A percentile compares a stretch with the other conserved stretches of the same genome.
Evolutionary conservation across 1,140 invertebrate species (phyloP).

Genomic region (Sogatella furcifera): DNA sequence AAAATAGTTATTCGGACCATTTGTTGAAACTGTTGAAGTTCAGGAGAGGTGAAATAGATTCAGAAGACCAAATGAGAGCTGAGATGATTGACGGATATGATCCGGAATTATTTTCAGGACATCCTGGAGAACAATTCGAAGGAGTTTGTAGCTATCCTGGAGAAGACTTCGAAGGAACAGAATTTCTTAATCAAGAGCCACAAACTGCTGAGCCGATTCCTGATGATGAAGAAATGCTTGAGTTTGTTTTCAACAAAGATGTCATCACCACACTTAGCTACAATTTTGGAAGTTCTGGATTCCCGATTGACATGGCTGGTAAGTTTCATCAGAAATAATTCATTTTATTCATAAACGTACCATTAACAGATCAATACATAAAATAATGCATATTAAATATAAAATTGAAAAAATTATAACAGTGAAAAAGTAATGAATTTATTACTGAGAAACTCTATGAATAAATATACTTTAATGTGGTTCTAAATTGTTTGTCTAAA

Average conservation of each 20-base stretch:
- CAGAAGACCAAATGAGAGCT: background rate
- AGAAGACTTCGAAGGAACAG: too few species aligned
- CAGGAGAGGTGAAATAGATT: background rate
- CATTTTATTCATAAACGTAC: too few species aligned
- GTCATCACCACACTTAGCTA: background rate
- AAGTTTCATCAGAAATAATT: background rate
- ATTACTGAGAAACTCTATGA: too few species aligned
- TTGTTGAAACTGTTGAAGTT: conserved; percentile 14
- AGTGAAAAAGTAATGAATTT: too few species aligned
- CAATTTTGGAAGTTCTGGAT: background rate
- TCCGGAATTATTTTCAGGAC: background rate
- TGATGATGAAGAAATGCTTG: background rate
- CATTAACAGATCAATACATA: too few species aligned
- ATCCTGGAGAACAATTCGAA: conserved; percentile 2
- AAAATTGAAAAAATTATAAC: too few species aligned
- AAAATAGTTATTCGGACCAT: conserved; percentile 14
- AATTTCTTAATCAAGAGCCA: too few species aligned
- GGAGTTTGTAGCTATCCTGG: background rate
- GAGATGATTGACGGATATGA: background rate
- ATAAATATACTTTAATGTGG: too few species aligned
- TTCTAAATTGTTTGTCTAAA: too few species aligned
- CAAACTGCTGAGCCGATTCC: too few species aligned
- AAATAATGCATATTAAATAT: too few species aligned
- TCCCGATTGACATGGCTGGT: background rate
- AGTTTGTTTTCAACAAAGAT: conserved; percentile 2